These are phyloP conservation scores for Cnemophilus loriae DNA, from an alignment of 2,113 vertebrate genomes.

Conservation along the genomic window DNA sequence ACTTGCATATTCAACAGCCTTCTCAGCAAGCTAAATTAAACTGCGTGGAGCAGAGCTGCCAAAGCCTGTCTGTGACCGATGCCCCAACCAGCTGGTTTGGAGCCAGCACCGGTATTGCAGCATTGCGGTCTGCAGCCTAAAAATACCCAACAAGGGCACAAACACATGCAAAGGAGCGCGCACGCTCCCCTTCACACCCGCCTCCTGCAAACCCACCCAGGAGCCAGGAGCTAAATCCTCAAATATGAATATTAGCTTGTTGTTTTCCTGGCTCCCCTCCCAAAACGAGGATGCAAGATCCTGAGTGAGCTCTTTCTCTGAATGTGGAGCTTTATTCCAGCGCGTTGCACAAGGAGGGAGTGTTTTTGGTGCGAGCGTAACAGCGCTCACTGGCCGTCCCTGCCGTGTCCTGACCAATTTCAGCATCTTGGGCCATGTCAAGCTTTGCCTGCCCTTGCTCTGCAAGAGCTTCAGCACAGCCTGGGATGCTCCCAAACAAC, in stretches of 20 bases:
- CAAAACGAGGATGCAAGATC: neutral
- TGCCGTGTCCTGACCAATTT: neutral
- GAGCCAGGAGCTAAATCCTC: constrained; percentile 12
- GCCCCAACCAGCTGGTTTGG: constrained; percentile 19
- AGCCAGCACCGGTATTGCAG: neutral
- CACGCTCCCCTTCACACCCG: constrained; percentile 24
- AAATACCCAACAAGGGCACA: constrained; percentile 22
- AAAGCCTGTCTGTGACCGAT: constrained; percentile 31
- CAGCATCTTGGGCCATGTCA: neutral
- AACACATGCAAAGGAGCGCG: neutral
- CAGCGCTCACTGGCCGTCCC: fast-evolving
- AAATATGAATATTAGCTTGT: neutral
- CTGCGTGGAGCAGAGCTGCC: neutral
- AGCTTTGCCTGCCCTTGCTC: neutral
- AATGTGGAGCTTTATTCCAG: neutral
- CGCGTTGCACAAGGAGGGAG: neutral
- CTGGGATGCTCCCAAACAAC: neutral
- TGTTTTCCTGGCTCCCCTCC: constrained; percentile 18
- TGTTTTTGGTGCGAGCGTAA: neutral
- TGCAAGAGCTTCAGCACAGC: neutral
- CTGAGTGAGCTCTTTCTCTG: neutral
- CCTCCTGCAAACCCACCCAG: constrained; percentile 3
- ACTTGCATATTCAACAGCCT: constrained; percentile 55
- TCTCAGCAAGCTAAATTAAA: constrained; percentile 23
- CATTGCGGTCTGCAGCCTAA: constrained; percentile 12